These are phyloP conservation scores for Telmatherina bonti DNA, from an alignment of 2,797 vertebrate genomes.

Conservation along the genomic window DNA sequence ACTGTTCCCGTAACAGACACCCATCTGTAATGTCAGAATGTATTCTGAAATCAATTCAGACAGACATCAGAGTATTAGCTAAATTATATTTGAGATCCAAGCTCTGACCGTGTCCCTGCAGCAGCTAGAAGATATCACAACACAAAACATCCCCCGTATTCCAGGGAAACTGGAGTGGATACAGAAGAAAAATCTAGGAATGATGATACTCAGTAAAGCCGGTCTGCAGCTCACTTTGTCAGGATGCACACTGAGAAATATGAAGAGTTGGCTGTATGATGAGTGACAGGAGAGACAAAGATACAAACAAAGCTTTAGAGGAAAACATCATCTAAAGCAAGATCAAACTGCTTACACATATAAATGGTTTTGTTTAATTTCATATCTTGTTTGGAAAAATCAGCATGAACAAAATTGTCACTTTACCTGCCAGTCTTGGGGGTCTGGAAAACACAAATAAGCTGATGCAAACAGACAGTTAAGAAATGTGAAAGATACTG, in stretches of 20 bases:
- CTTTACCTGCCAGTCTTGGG: background rate
- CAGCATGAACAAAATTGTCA: background rate
- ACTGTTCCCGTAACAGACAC: slow-evolving; percentile 25
- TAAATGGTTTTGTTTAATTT: background rate
- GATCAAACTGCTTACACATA: background rate
- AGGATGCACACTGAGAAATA: background rate
- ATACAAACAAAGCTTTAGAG: background rate
- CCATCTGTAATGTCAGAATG: slow-evolving; percentile 23
- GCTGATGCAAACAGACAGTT: background rate
- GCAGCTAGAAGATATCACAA: background rate
- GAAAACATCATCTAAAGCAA: background rate
- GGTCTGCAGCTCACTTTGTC: background rate
- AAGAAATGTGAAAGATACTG: background rate
- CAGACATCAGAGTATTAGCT: background rate
- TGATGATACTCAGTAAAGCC: background rate
- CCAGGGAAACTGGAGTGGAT: background rate
- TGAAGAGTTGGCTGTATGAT: background rate
- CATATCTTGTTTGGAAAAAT: background rate
- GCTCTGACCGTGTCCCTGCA: background rate
- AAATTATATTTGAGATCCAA: background rate
- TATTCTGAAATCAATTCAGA: slow-evolving; percentile 41
- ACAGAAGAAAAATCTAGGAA: background rate
- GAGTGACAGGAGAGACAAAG: background rate
- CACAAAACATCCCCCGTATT: background rate
- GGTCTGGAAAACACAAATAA: background rate